Base-by-base conservation (phyloP, 2,888 invertebrate genomes). In the Brachynemurus nebulosus region DNA sequence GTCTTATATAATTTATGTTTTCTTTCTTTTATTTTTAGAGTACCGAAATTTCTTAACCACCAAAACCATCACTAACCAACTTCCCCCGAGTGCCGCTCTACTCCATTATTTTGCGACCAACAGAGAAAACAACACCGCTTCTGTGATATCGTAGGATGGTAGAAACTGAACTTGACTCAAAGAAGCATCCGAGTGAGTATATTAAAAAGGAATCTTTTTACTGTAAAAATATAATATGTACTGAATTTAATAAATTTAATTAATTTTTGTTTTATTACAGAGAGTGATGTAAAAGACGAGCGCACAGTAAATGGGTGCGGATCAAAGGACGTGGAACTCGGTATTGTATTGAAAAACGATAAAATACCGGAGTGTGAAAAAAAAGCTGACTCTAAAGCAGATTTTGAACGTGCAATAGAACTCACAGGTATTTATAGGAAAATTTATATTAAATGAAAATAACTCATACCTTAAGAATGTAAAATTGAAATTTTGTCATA, bases 271-370 rank as follows among this genome's bases (percentile, higher is more conserved):
- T 58, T 57, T 47, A 60, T 60, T 71, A 11, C 65, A 82, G 83
- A 80, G 74, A 80, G 81, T 81, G 82, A 86, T 85, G 85, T 85
- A 83, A 86, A 81, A 73, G 78, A 77, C 72, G 80, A 81, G 71
- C 76, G 74, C 68, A 77, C 78, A 69, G 65, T 74, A 63, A 86
- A 83, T 78, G 85, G 83, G 71, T 69, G 70, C 63, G 38, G 44
- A 30, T 38, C 27, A n/a, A 38, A 38, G 44, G 44, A 44, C 44
- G 25, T 38, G 25, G 44, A 44, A 38, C 44, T 44, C 25, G 34
- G 18, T 14, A 27, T 44, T 14, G 38, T 18, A 9, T 20, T 38
- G 17, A 67, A 72, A 58, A 74, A 74, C 64, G 61, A 60, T 51
- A 69, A 71, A 62, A 68, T 66, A 59, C 50, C 49, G 44, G 50